These are phyloP conservation scores for Cephus spinipes DNA, from an alignment of 2,888 invertebrate genomes.

Conservation along the genomic window DNA sequence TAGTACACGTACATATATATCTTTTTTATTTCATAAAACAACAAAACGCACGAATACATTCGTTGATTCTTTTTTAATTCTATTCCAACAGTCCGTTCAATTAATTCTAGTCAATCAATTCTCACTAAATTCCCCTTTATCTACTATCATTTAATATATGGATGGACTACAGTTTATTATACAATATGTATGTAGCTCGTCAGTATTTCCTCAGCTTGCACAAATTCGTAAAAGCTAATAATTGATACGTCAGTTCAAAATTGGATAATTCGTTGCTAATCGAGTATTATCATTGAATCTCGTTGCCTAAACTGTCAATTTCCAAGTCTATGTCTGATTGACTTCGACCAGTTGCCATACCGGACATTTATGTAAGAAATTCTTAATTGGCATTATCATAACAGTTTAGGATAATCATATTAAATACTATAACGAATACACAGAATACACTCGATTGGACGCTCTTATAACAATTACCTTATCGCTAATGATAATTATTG, in stretches of 20 bases:
- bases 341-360: background rate
- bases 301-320: background rate
- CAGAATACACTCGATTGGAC: background rate
- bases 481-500: background rate
- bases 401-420: background rate
- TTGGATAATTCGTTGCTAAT: constrained; percentile 21
- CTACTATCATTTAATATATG: constrained; percentile 23
- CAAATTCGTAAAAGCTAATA: constrained; percentile 11
- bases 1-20: background rate
- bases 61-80: constrained; percentile 6
- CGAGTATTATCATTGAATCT: constrained; percentile 1
- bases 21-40: constrained; percentile 28
- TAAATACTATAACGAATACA: background rate
- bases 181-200: background rate
- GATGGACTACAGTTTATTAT: constrained; percentile 31
- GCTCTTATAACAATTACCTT: background rate
- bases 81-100: background rate
- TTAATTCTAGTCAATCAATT: background rate
- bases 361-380: background rate
- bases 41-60: constrained; percentile 27
- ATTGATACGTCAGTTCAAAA: constrained; percentile 30
- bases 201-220: background rate
- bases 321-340: background rate
- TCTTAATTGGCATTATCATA: background rate
- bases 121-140: background rate